These are phyloP conservation scores for Drosophila percnosoma DNA, from an alignment of 2,888 invertebrate genomes.

Conservation along the genomic window DNA sequence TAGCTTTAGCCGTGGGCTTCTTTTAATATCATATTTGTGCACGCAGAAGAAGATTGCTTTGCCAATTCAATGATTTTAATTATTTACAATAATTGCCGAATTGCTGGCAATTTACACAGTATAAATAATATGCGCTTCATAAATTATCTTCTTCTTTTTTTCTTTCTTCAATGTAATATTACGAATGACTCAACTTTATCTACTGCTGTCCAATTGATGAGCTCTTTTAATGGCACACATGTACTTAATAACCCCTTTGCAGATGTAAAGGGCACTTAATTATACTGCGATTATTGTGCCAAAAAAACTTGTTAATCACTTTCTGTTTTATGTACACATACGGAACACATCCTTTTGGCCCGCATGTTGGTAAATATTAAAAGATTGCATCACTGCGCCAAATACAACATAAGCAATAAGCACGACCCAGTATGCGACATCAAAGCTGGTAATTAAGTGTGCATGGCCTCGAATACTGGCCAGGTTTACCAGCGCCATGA, in stretches of 20 bases:
- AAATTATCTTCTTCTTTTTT: not conserved
- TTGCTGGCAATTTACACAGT: slow-evolving; percentile 1
- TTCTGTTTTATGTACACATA: not conserved
- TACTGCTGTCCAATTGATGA: not conserved
- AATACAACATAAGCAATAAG: slow-evolving; percentile 58
- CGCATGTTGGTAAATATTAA: slow-evolving; percentile 38
- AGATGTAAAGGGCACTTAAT: not conserved
- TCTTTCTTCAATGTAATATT: not conserved
- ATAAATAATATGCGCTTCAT: slow-evolving; percentile 1
- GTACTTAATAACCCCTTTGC: not conserved
- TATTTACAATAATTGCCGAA: slow-evolving; percentile 25
- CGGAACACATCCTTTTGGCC: slow-evolving; percentile 6
- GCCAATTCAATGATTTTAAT: slow-evolving; percentile 22
- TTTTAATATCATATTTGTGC: slow-evolving; percentile 30
- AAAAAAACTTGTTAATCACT: not conserved
- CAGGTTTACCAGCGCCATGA: slow-evolving; percentile 31
- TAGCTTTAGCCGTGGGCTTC: slow-evolving; percentile 34
- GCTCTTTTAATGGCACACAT: not conserved
- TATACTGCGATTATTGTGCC: not conserved
- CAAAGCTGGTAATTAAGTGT: slow-evolving; percentile 59
- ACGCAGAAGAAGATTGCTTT: slow-evolving; percentile 11
- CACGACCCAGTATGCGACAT: slow-evolving; percentile 38
- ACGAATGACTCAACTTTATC: not conserved
- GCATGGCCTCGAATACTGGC: slow-evolving; percentile 37
- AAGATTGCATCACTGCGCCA: slow-evolving; percentile 53